phyloP scores from a whole-genome alignment of 2,888 invertebrate genomes.

The Ornithoptera alexandrae region DNA sequence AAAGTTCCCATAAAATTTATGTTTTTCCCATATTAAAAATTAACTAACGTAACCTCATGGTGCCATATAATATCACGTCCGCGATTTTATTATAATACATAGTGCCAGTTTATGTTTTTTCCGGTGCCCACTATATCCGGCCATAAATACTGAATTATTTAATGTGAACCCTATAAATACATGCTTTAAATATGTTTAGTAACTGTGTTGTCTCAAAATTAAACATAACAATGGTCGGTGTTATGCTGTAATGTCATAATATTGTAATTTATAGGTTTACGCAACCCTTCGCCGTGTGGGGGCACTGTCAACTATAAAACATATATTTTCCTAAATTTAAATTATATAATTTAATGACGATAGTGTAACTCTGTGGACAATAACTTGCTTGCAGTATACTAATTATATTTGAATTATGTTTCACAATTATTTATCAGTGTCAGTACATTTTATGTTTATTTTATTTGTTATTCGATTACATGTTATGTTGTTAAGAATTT shows the following conservation, averaged over 20 bases:
- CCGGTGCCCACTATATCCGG: slow-evolving; percentile 50
- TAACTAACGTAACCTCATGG: slow-evolving; percentile 6
- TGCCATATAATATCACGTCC: slow-evolving; percentile 11
- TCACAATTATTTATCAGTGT: no score
- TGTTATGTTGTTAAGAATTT: background rate
- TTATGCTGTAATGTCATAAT: slow-evolving; percentile 42
- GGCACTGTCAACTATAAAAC: slow-evolving; percentile 4
- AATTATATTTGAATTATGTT: no score
- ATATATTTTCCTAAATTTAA: background rate
- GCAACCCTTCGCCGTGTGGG: slow-evolving; percentile 27
- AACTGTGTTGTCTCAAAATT: slow-evolving; percentile 56
- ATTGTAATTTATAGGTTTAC: slow-evolving; percentile 49
- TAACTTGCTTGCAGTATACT: no score
- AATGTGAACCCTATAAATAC: slow-evolving; percentile 65
- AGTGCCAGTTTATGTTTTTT: slow-evolving; percentile 31
- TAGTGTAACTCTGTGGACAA: no score
- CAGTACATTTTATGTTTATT: no score
- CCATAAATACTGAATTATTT: slow-evolving; percentile 67
- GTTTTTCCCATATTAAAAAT: slow-evolving; percentile 9
- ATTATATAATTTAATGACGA: no score
- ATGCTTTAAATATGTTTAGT: slow-evolving; percentile 60
- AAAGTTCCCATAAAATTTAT: background rate
- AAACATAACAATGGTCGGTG: slow-evolving; percentile 52
- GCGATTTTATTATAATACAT: slow-evolving; percentile 36
- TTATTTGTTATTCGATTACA: no score